Percentiles rank a stretch among this genome's conserved stretches.
Conservation (phyloP, 2,797 vertebrate genomes). For the Falco naumanni region DNA sequence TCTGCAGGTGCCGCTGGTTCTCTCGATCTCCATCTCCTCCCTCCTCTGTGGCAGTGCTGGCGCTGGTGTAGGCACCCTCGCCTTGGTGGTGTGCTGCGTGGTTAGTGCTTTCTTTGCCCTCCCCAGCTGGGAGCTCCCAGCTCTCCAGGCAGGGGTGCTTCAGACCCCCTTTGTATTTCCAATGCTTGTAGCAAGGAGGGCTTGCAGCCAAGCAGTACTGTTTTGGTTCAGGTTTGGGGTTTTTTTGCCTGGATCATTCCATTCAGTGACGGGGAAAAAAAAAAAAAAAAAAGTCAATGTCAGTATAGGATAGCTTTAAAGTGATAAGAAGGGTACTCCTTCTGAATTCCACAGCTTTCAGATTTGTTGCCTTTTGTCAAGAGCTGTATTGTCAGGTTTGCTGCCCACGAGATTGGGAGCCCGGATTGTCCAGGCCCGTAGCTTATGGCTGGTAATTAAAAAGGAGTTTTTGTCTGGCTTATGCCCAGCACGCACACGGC, state of each 20-base stretch:
- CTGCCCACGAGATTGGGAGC: neutral
- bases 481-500: fast-evolving
- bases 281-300: neutral
- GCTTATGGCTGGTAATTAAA: neutral
- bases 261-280: neutral
- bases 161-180: neutral
- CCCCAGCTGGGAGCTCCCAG: neutral
- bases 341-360: neutral
- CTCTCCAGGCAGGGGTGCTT: neutral
- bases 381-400: neutral
- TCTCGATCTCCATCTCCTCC: neutral
- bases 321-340: neutral
- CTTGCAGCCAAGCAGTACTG: neutral
- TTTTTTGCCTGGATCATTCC: neutral
- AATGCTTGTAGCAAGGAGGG: neutral
- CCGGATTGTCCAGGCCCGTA: neutral
- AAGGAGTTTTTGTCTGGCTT: neutral
- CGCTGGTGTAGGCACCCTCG: neutral
- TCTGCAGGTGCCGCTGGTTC: neutral
- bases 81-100: neutral
- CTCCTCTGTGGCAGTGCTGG: neutral
- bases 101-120: neutral
- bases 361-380: neutral
- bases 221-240: neutral
- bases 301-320: neutral